phyloP scores from a whole-genome alignment of 2,888 invertebrate genomes.

The Tetramorium bicarinatum region DNA sequence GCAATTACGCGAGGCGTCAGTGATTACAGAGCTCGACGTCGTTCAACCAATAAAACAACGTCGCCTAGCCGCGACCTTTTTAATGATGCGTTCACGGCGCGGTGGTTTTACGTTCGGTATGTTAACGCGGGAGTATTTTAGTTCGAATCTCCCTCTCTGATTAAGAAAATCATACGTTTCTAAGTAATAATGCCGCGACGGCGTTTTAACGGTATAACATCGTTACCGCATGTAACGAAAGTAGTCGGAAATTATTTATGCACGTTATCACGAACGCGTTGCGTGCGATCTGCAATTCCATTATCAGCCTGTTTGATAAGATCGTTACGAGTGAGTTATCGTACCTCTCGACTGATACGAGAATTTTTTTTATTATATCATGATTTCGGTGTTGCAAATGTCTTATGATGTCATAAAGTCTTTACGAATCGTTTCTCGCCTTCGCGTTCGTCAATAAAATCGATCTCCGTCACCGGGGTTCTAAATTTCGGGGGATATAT shows the following conservation, averaged over 20 bases:
- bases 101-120: neutral
- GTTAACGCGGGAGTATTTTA: neutral
- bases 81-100: slow-evolving; percentile 20
- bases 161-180: neutral
- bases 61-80: slow-evolving; percentile 30
- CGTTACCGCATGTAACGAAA: neutral
- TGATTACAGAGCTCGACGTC: slow-evolving; percentile 45
- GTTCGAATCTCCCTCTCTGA: neutral
- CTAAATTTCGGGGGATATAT: neutral
- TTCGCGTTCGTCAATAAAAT: neutral
- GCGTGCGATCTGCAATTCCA: neutral
- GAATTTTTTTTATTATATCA: slow-evolving; percentile 18
- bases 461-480: neutral
- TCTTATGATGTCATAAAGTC: neutral
- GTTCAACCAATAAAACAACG: slow-evolving; percentile 53
- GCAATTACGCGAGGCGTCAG: slow-evolving; percentile 56
- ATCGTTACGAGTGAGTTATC: slow-evolving; percentile 17
- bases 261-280: slow-evolving; percentile 27
- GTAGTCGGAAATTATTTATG: slow-evolving; percentile 15
- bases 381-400: neutral
- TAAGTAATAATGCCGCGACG: neutral
- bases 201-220: neutral
- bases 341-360: slow-evolving; percentile 5
- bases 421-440: neutral
- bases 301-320: slow-evolving; percentile 40